Evolutionary conservation across 2,113 vertebrate species (phyloP).

Genomic region (Pelmatolapia mariae): DNA sequence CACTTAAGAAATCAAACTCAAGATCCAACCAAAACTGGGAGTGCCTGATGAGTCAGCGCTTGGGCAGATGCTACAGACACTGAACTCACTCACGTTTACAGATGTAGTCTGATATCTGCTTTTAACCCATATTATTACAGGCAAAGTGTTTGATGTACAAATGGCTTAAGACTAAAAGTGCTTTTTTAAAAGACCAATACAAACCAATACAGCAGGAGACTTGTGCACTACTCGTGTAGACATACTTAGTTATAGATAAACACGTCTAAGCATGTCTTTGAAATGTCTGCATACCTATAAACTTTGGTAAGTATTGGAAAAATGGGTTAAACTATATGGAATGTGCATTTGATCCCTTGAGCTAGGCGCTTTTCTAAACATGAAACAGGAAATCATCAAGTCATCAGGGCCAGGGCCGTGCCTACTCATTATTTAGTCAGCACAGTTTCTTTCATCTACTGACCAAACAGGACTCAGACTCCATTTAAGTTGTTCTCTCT

Average conservation of each 20-base stretch:
- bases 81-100: neutral
- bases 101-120: neutral
- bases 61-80: neutral
- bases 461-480: neutral
- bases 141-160: neutral
- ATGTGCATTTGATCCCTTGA: neutral
- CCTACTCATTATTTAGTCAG: neutral
- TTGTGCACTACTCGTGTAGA: neutral
- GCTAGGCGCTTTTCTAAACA: neutral
- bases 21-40: neutral
- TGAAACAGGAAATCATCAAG: neutral
- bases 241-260: neutral
- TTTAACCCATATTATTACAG: neutral
- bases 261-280: neutral
- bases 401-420: neutral
- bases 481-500: neutral
- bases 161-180: neutral
- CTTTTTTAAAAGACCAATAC: neutral
- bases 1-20: neutral
- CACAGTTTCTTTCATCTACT: neutral
- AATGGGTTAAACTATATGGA: neutral
- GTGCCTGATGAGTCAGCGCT: conserved; percentile 13
- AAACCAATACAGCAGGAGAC: neutral
- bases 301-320: neutral
- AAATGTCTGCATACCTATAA: neutral